Base-by-base conservation (phyloP, 2,797 vertebrate genomes). In the Aldrovandia affinis region DNA sequence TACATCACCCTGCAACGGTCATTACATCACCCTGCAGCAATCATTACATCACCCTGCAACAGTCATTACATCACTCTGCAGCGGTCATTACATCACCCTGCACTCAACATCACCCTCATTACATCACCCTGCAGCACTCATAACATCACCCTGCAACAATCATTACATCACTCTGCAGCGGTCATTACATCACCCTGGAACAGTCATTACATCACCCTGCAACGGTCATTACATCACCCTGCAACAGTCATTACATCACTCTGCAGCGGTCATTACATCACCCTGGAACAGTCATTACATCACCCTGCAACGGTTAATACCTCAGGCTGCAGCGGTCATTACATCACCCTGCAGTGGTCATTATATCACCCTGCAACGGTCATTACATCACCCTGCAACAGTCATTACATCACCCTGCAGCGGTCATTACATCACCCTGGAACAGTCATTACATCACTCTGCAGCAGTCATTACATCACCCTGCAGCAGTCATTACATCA, bases 11-110 rank as follows among this genome's bases (percentile, higher is more conserved):
- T 68, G 83, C 25, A 28, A 83, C 85, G 81, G 82, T 78, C 25
- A 42, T 33, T 50, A 55, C 9, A 59, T 36, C 36, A 47, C 9
- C 10, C 30, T 78, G 59, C 86, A 79, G 65, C 77, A 75, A 81
- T 85, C 63, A 80, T 88, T 89, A 81, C 87, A 78, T 85, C 85
- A 83, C 63, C 81, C 84, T 77, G 78, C 68, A 78, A 81, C 81
- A 65, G 0, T 8, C 54, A 54, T 22, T 73, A 42, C 33, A n/a
- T n/a, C n/a, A n/a, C n/a, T n/a, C n/a, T n/a, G n/a, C n/a, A 33
- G 25, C 77, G 52, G 73, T 82, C 44, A 83, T 87, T 80, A 78
- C 4, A 12, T 50, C 70, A 86, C 85, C 83, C 86, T 86, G 85
- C 65, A 63, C 81, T 82, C 70, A 0, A n/a, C n/a, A n/a, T n/a